Evolutionary conservation across 1,140 invertebrate species (phyloP), one percentile per base, ranked within the genome.

Genomic region (Diachasmimorpha longicaudata): DNA sequence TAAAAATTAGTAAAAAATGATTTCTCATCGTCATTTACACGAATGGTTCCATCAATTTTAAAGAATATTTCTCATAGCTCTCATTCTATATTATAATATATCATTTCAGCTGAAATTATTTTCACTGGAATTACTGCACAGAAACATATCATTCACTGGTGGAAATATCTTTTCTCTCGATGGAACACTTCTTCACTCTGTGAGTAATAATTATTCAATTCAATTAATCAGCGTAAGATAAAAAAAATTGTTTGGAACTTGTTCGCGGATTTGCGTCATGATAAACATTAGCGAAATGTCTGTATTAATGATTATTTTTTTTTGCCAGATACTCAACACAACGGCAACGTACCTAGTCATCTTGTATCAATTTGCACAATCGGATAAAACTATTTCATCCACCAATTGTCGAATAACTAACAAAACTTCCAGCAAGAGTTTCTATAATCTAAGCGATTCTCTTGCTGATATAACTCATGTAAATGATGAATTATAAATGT

Each of bases 141-240:
- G 89, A 39, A 87, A 90, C n/a, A 84, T 90, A 0, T 85, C 87
- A 39, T 92, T 92, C 81, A 88, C 90, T 0, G 91, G 91, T 0
- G 89, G 90, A 79, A 91, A 91, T 9, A 87, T 92, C 74, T 91
- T 91, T 77, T 89, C 87, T 0, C 83, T 92, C 36, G 89, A 91
- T 76, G 82, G 91, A 66, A 90, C 91, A 0, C 84, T 92, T 10
- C 82, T 92, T 0, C 91, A 90, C 72, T 90, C 91, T 79, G 91
- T 92, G 14, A 58, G 48, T 37, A 58, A 21, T 23, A 21, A 58
- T 23, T 13, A 25, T 31, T 31, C 31, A n/a, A n/a, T 6, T 31
- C 31, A 31, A 31, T 31, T 31, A 31, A 31, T 31, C 31, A 31
- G 31, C 6, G 31, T 6, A 31, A 31, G 31, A 31, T 6, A 6